Evolutionary conservation across 2,888 invertebrate genomes (phyloP).

Genomic region (Sminthurides aquaticus): DNA sequence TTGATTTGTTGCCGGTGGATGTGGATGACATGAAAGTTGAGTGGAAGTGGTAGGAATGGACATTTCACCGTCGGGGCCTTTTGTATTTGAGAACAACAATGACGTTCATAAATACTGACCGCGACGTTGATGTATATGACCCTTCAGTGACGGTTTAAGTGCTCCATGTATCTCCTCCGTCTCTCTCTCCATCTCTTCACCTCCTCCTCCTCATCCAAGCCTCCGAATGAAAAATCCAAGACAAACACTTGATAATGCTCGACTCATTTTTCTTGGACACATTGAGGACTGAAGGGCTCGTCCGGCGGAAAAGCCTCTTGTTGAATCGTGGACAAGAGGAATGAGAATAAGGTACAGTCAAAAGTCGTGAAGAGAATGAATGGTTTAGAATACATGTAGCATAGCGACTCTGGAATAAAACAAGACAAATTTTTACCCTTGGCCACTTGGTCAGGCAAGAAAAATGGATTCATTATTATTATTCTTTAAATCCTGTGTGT

Average conservation of each 20-base stretch:
- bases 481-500: too few relatives aligned
- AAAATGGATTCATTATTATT: too few relatives aligned
- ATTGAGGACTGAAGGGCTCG: not conserved
- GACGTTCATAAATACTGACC: slow-evolving; percentile 34
- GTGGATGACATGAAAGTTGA: slow-evolving; percentile 23
- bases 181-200: not conserved
- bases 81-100: slow-evolving; percentile 29
- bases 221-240: not conserved
- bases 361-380: too few relatives aligned
- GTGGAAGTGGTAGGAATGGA: slow-evolving; percentile 22
- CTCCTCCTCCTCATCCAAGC: not conserved
- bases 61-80: slow-evolving; percentile 28
- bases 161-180: slow-evolving; percentile 21
- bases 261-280: not conserved
- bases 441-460: too few relatives aligned
- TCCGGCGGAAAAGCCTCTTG: too few relatives aligned
- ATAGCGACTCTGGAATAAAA: too few relatives aligned
- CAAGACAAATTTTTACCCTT: too few relatives aligned
- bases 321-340: too few relatives aligned
- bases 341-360: too few relatives aligned
- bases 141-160: slow-evolving; percentile 28
- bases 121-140: slow-evolving; percentile 31
- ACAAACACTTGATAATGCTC: not conserved
- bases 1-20: slow-evolving; percentile 22
- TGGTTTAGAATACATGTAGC: too few relatives aligned